Evolutionary conservation across 2,888 invertebrate genomes (phyloP).

Genomic region (Agriopis marginaria): DNA sequence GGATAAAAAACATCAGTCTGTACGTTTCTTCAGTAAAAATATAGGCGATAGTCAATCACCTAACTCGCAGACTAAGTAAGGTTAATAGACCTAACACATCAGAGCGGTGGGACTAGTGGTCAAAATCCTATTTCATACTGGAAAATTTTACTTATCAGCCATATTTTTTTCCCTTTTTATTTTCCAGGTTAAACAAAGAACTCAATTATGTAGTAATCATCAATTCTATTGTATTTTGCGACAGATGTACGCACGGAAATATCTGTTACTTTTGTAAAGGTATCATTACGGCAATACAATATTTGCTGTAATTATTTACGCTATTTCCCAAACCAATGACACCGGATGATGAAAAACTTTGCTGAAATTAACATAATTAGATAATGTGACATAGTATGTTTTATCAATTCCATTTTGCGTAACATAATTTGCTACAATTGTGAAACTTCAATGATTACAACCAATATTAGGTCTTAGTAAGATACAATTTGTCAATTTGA

Average conservation of each 20-base stretch:
- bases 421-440: not conserved
- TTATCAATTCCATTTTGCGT: not conserved
- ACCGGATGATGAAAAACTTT: conserved; percentile 5
- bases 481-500: too few species aligned
- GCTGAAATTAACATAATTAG: not conserved
- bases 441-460: too few species aligned
- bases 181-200: not conserved
- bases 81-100: too few species aligned
- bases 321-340: conserved; percentile 9
- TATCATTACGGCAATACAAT: conserved; percentile 15
- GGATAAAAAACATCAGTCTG: too few species aligned
- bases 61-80: too few species aligned
- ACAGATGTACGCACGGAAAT: conserved; percentile 6
- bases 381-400: not conserved
- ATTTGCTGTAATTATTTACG: conserved; percentile 5
- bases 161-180: too few species aligned
- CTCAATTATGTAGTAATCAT: not conserved
- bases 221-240: conserved; percentile 20
- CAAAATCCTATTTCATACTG: not conserved
- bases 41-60: too few species aligned
- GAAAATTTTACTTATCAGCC: too few species aligned
- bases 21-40: too few species aligned
- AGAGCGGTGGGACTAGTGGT: too few species aligned
- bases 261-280: conserved; percentile 17
- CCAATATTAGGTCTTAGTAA: too few species aligned